Conservation (phyloP, 37 sponge, comb jelly and placozoan genomes). For the Tethya wilhelma region DNA sequence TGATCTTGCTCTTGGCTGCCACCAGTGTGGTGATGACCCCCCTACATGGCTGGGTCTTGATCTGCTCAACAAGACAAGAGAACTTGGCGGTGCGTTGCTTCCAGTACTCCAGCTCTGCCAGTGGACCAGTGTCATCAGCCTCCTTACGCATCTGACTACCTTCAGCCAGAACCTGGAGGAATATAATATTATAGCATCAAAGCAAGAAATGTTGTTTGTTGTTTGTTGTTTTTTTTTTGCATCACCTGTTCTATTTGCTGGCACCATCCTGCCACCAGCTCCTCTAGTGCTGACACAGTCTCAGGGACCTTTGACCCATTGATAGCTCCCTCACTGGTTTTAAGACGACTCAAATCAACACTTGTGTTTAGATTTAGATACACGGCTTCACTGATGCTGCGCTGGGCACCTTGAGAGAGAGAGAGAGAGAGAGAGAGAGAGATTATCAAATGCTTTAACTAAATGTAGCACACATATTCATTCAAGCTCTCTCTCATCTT, state of each 20-base stretch:
- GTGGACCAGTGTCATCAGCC: slow-evolving; percentile 92
- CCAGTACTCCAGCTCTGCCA: slow-evolving; percentile 97
- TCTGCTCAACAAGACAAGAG: slow-evolving; percentile 90
- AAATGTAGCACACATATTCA: background rate
- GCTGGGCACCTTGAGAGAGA: slow-evolving; percentile 63
- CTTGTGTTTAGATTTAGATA: slow-evolving; percentile 48
- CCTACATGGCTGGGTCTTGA: slow-evolving; percentile 77
- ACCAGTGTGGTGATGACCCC: slow-evolving; percentile 84
- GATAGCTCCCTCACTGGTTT: slow-evolving; percentile 62
- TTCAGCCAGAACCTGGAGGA: slow-evolving; percentile 81
- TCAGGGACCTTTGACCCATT: slow-evolving; percentile 64
- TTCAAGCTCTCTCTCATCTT: slow-evolving; percentile 8
- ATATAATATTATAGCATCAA: background rate
- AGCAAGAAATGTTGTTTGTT: background rate
- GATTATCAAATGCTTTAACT: background rate
- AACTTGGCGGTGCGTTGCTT: slow-evolving; percentile 91
- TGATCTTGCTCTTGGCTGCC: slow-evolving; percentile 84
- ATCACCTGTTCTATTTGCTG: slow-evolving; percentile 86
- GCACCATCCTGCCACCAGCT: slow-evolving; percentile 81
- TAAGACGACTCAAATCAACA: slow-evolving; percentile 56
- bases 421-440: background rate
- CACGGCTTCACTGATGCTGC: slow-evolving; percentile 74
- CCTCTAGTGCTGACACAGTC: slow-evolving; percentile 72
- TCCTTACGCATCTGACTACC: slow-evolving; percentile 94
- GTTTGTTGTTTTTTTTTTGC: background rate